These are phyloP conservation scores for Megatriorchis doriae DNA, from an alignment of 2,113 vertebrate genomes.

Conservation along the genomic window DNA sequence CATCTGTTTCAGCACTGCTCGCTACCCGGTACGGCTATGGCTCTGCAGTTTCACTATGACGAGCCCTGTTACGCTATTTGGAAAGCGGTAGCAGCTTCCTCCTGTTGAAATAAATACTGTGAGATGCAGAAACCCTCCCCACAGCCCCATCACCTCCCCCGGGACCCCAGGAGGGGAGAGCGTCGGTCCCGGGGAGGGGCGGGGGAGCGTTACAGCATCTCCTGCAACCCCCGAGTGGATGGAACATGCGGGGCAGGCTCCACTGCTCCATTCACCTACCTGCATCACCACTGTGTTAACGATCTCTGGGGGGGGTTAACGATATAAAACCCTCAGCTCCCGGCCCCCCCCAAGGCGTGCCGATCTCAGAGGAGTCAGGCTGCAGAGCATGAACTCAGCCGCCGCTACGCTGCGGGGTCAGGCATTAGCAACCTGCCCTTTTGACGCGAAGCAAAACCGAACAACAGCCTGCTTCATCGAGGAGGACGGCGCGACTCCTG, in stretches of 20 bases:
- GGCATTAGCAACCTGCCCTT: neutral
- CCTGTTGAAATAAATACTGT: neutral
- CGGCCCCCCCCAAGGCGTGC: neutral
- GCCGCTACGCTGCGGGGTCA: neutral
- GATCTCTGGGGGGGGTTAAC: neutral
- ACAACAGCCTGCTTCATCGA: neutral
- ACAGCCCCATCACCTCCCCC: neutral
- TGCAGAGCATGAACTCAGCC: neutral
- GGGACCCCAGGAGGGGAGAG: no score
- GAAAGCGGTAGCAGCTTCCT: neutral
- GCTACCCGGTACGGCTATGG: neutral
- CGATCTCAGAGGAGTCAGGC: neutral
- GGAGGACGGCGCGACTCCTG: neutral
- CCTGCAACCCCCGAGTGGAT: neutral
- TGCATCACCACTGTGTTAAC: rapidly evolving
- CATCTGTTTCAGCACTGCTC: neutral
- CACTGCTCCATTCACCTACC: neutral
- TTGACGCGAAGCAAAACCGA: neutral
- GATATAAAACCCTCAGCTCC: neutral
- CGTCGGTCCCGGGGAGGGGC: no score
- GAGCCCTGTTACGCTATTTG: neutral
- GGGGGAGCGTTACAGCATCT: no score
- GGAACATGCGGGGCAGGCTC: neutral
- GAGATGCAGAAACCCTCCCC: neutral
- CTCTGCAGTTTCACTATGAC: neutral